Conservation (phyloP, 64 coral and sea anemone species). For the Montipora cactus region DNA sequence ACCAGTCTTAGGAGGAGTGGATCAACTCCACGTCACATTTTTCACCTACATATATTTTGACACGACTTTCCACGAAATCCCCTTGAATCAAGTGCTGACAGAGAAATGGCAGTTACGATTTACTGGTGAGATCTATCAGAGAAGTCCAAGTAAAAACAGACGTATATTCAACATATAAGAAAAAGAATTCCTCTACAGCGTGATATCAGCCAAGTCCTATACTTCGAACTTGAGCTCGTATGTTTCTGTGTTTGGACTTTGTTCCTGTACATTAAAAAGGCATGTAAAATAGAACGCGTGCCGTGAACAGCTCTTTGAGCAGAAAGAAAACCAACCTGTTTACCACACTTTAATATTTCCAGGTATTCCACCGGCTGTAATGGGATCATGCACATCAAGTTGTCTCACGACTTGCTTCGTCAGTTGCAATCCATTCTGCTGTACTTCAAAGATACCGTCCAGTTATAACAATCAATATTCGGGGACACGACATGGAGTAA, state of each 20-base stretch:
- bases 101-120: too few species aligned
- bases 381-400: conserved; percentile 68
- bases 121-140: too few species aligned
- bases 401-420: conserved; percentile 67
- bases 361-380: conserved; percentile 67
- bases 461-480: conserved; percentile 24
- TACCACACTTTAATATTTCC: not conserved
- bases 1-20: not conserved
- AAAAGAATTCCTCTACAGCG: too few species aligned
- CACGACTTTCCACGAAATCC: not conserved
- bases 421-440: conserved; percentile 83
- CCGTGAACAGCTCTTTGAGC: too few species aligned
- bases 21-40: not conserved
- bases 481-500: conserved; percentile 17
- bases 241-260: too few species aligned
- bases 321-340: too few species aligned
- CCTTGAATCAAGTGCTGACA: not conserved
- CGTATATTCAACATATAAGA: too few species aligned
- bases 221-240: too few species aligned
- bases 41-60: not conserved
- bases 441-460: conserved; percentile 63
- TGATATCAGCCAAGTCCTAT: too few species aligned
- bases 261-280: too few species aligned
- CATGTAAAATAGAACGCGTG: too few species aligned
- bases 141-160: too few species aligned